phyloP scores from a whole-genome alignment of 2,888 invertebrate genomes.

The Dichetophora obliterata region DNA sequence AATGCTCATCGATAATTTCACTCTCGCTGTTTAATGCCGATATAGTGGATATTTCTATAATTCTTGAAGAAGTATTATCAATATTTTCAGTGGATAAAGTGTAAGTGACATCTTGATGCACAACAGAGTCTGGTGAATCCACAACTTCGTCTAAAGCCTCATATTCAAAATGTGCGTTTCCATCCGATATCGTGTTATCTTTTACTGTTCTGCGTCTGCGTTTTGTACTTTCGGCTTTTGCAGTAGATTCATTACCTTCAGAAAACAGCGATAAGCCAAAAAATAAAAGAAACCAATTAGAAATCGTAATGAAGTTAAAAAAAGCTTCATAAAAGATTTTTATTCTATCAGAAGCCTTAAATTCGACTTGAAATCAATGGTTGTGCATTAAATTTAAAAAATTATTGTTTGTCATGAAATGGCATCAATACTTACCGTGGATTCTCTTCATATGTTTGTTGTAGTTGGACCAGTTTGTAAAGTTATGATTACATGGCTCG shows the following conservation, averaged over 20 bases:
- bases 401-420: background rate
- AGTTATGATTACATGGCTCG: conserved; percentile 79
- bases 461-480: conserved; percentile 87
- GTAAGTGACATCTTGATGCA: background rate
- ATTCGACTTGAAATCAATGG: no score
- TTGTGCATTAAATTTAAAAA: no score
- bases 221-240: background rate
- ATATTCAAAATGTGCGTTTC: no score
- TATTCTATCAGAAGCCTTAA: no score
- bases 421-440: conserved; percentile 70
- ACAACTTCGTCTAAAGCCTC: background rate
- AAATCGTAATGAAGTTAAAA: background rate
- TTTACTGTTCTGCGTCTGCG: no score
- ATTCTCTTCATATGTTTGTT: conserved; percentile 86
- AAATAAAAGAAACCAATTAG: background rate
- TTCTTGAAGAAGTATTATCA: background rate
- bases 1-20: background rate
- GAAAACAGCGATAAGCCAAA: background rate
- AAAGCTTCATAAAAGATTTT: no score
- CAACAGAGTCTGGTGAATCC: background rate
- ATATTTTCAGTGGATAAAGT: background rate
- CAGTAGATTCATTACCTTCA: background rate
- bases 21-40: background rate
- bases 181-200: no score
- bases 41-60: background rate